phyloP scores from a whole-genome alignment of 2,888 invertebrate genomes.

The Metalampra italica region DNA sequence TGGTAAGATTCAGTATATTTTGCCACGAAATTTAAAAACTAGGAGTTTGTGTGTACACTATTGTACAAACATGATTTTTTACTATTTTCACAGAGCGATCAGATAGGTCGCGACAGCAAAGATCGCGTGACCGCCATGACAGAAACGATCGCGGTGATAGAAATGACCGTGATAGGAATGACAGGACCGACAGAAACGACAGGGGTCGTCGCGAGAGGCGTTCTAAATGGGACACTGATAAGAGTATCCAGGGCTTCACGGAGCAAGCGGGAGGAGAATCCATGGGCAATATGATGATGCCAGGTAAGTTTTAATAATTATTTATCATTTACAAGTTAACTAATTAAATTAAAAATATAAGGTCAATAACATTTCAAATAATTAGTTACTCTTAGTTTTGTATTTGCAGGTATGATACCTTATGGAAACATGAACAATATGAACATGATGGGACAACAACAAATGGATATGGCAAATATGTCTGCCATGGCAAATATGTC shows the following conservation, averaged over 20 bases:
- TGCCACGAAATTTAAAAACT: too few species aligned
- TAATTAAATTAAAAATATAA: too few species aligned
- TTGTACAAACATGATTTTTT: too few species aligned
- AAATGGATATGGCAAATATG: conserved; percentile 34
- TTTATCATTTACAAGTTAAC: not conserved
- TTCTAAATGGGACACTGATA: conserved; percentile 34
- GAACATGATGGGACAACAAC: conserved; percentile 26
- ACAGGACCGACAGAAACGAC: conserved; percentile 19
- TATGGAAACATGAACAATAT: conserved; percentile 14
- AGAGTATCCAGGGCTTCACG: not conserved
- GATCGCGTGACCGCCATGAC: conserved; percentile 25
- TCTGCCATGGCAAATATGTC: conserved; percentile 35
- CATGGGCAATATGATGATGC: conserved; percentile 29
- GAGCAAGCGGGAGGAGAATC: not conserved
- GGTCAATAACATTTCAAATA: too few species aligned
- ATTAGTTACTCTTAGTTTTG: too few species aligned
- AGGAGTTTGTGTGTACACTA: too few species aligned
- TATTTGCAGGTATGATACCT: not conserved
- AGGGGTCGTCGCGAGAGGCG: conserved; percentile 24
- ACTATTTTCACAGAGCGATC: too few species aligned
- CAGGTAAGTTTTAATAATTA: conserved; percentile 23
- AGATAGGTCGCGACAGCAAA: conserved; percentile 23
- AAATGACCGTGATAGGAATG: conserved; percentile 12
- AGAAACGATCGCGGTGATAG: not conserved
- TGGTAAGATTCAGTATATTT: too few species aligned